phyloP scores from a whole-genome alignment of 2,797 vertebrate species.

The Myotis pilosus region DNA sequence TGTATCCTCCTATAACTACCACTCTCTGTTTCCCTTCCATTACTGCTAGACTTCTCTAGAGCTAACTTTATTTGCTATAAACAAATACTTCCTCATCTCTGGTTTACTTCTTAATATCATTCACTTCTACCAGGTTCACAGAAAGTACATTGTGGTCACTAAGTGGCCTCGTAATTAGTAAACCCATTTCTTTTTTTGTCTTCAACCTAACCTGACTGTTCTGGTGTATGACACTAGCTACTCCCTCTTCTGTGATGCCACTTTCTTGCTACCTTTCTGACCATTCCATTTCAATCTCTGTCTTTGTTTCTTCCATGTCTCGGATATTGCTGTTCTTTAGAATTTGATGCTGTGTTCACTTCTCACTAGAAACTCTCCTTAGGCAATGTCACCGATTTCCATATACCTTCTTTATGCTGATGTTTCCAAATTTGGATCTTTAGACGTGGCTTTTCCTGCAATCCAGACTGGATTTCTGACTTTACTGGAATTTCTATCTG shows the following conservation, averaged over 20 bases:
- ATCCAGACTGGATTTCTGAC: neutral
- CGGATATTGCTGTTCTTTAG: neutral
- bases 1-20: neutral
- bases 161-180: conserved; percentile 11
- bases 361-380: neutral
- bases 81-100: neutral
- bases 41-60: neutral
- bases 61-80: neutral
- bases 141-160: neutral
- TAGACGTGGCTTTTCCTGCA: neutral
- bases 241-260: neutral
- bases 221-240: neutral
- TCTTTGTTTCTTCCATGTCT: neutral
- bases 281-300: neutral
- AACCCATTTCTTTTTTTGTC: conserved; percentile 15
- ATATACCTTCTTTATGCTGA: neutral
- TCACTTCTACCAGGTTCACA: neutral
- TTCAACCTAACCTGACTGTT: neutral
- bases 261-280: neutral
- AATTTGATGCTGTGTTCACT: neutral
- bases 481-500: neutral
- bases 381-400: neutral
- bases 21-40: neutral
- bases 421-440: conserved; percentile 16
- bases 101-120: neutral